These are phyloP conservation scores for Etheostoma nigrum DNA, from an alignment of 2,797 vertebrate species.

Conservation along the genomic window DNA sequence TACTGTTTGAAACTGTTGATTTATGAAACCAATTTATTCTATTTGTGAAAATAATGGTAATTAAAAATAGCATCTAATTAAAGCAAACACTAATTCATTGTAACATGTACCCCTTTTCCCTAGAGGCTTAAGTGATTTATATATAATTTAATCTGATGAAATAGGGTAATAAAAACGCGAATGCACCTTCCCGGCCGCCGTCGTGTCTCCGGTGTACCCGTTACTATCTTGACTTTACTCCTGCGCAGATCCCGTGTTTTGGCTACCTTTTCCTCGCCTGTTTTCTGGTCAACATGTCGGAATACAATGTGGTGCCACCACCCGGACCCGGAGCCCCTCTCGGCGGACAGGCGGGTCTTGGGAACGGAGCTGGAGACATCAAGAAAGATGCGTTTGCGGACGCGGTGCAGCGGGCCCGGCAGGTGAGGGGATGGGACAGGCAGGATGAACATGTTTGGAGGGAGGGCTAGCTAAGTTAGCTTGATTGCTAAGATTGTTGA, in stretches of 20 bases:
- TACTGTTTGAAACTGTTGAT: too few relatives aligned
- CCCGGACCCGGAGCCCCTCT: slow-evolving; percentile 73
- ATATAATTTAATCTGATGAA: too few relatives aligned
- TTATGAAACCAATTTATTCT: too few relatives aligned
- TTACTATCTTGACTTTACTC: slow-evolving; percentile 65
- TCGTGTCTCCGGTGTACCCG: slow-evolving; percentile 31
- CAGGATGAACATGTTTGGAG: not conserved
- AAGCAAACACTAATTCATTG: too few relatives aligned
- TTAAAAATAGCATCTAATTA: too few relatives aligned
- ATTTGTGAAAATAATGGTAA: too few relatives aligned
- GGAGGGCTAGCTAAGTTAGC: slow-evolving; percentile 39
- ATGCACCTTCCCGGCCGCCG: slow-evolving; percentile 47
- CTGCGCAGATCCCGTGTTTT: slow-evolving; percentile 67
- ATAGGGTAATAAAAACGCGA: not conserved
- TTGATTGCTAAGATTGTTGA: slow-evolving; percentile 19
- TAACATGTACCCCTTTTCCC: too few relatives aligned
- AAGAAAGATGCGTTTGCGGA: slow-evolving; percentile 93
- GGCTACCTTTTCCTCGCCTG: slow-evolving; percentile 35
- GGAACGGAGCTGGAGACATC: slow-evolving; percentile 81
- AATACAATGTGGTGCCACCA: slow-evolving; percentile 86
- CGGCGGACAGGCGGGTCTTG: slow-evolving; percentile 79
- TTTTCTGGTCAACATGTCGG: slow-evolving; percentile 78
- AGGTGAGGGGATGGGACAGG: slow-evolving; percentile 80
- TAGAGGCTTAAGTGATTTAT: too few relatives aligned
- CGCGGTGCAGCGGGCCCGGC: slow-evolving; percentile 91